These are phyloP conservation scores for Drosophila melanogaster DNA, from an alignment of 1,140 invertebrate species.

Conservation along the genomic window DNA sequence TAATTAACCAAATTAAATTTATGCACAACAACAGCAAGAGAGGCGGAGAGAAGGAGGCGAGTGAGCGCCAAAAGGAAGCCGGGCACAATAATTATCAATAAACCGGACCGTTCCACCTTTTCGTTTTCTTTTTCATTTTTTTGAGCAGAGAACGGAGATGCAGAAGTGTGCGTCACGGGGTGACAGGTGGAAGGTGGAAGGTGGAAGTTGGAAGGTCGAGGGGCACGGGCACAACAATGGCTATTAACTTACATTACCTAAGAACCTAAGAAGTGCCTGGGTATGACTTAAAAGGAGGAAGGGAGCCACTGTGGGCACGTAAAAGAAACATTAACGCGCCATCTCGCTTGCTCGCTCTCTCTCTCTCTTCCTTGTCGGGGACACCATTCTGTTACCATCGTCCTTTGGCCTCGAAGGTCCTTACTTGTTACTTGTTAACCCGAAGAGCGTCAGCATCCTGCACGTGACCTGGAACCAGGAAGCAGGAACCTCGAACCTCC, in stretches of 20 bases:
- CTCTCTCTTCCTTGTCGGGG: not conserved
- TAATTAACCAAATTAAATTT: constrained; percentile 82
- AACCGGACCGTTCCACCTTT: constrained; percentile 65
- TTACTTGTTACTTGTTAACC: constrained; percentile 64
- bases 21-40: constrained; percentile 54
- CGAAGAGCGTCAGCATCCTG: constrained; percentile 48
- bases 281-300: not conserved
- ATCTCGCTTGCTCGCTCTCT: constrained; percentile 2
- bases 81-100: constrained; percentile 80
- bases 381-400: not conserved
- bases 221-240: constrained; percentile 57
- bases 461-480: constrained; percentile 62
- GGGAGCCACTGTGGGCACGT: constrained; percentile 51
- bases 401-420: not conserved
- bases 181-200: not conserved
- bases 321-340: constrained; percentile 78
- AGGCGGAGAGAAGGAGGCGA: not conserved
- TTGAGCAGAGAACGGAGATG: not conserved
- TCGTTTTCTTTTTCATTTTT: constrained; percentile 10
- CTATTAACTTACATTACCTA: constrained; percentile 79
- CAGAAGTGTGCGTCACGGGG: not conserved
- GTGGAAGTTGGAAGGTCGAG: constrained; percentile 12
- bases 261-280: constrained; percentile 69
- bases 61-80: constrained; percentile 36
- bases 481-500: not conserved